Evolutionary conservation across 2,797 vertebrate species (phyloP).

Genomic region (Ptychobarbus kaznakovi): DNA sequence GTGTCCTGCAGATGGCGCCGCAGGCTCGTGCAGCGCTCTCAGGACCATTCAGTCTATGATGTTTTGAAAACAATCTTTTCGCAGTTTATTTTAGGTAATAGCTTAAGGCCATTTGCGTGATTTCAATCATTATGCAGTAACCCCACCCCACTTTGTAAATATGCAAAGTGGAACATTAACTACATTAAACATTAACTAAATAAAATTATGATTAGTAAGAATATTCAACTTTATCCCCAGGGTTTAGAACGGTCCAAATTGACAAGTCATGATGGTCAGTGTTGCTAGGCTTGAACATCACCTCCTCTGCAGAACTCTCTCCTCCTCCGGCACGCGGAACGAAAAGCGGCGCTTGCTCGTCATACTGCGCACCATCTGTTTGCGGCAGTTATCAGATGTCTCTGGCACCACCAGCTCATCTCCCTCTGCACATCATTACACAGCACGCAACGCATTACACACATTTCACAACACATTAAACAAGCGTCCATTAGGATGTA

Average conservation of each 20-base stretch:
- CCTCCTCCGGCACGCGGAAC: slow-evolving; percentile 95
- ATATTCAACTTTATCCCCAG: neutral
- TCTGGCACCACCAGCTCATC: slow-evolving; percentile 98
- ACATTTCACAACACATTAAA: slow-evolving; percentile 31
- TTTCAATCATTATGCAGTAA: too few species aligned
- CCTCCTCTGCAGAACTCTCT: slow-evolving; percentile 95
- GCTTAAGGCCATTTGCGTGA: too few species aligned
- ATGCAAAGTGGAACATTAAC: neutral
- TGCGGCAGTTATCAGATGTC: slow-evolving; percentile 96
- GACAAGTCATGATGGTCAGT: neutral
- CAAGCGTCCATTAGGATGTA: neutral
- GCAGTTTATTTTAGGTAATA: too few species aligned
- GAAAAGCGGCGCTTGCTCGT: slow-evolving; percentile 97
- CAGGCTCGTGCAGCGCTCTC: too few species aligned
- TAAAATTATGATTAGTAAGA: neutral
- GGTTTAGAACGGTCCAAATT: neutral
- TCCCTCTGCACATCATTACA: slow-evolving; percentile 82
- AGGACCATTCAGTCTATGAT: too few species aligned
- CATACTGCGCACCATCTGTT: slow-evolving; percentile 97
- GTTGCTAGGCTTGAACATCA: slow-evolving; percentile 60
- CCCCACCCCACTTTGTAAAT: neutral
- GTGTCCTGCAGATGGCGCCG: too few species aligned
- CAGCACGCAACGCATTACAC: slow-evolving; percentile 35
- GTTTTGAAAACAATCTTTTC: too few species aligned
- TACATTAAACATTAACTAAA: neutral